These are phyloP conservation scores for Falco concolor DNA, from an alignment of 2,797 vertebrate species.

Conservation along the genomic window DNA sequence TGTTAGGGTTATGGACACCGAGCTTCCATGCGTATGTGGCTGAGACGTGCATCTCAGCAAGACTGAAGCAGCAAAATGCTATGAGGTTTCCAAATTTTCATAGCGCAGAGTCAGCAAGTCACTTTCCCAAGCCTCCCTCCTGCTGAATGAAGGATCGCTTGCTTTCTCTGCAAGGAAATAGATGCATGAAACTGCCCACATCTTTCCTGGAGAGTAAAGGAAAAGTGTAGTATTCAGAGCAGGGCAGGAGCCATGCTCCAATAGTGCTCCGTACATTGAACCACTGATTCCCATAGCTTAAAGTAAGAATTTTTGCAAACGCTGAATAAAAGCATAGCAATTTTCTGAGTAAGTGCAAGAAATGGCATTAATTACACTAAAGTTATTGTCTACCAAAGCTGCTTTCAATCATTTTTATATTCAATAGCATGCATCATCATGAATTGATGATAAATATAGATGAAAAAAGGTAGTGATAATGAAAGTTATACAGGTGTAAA, in stretches of 20 bases:
- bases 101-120: slow-evolving; percentile 10
- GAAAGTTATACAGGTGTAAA: slow-evolving; percentile 61
- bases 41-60: slow-evolving; percentile 27
- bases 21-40: background rate
- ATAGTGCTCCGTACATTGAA: background rate
- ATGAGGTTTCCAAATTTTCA: slow-evolving; percentile 14
- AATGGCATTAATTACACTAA: slow-evolving; percentile 35
- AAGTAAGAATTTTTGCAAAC: slow-evolving; percentile 5
- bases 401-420: slow-evolving; percentile 56
- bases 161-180: slow-evolving; percentile 41
- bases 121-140: slow-evolving; percentile 31
- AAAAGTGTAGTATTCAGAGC: slow-evolving; percentile 27
- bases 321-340: slow-evolving; percentile 11
- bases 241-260: slow-evolving; percentile 1
- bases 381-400: slow-evolving; percentile 35
- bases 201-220: slow-evolving; percentile 47
- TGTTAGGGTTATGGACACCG: background rate
- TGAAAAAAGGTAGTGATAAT: slow-evolving; percentile 50
- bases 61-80: slow-evolving; percentile 4
- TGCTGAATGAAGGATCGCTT: slow-evolving; percentile 42
- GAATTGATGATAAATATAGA: slow-evolving; percentile 51
- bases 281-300: background rate
- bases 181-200: slow-evolving; percentile 32
- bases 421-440: slow-evolving; percentile 58
- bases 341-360: slow-evolving; percentile 34